Evolutionary conservation across 2,797 vertebrate species (phyloP).

Genomic region (Phrynocephalus vlangalii): DNA sequence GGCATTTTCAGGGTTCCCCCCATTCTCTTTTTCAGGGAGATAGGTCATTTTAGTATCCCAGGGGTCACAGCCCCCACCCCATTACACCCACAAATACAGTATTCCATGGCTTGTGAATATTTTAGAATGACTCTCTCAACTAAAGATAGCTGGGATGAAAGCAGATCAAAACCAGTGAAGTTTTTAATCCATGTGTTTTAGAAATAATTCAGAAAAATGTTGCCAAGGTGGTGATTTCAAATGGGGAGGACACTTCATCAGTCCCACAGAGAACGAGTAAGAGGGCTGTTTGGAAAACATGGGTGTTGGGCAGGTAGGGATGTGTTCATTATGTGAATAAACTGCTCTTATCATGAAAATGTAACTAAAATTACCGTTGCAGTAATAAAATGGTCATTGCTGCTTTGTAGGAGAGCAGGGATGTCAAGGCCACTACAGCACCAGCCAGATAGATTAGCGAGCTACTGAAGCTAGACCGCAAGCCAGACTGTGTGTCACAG

Average conservation of each 20-base stretch:
- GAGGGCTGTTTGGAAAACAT: constrained; percentile 21
- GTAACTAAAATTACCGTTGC: constrained; percentile 9
- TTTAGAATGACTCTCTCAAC: constrained; percentile 12
- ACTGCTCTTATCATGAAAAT: neutral
- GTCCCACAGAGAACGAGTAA: constrained; percentile 20
- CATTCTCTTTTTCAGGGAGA: no score
- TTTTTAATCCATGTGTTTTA: constrained; percentile 31
- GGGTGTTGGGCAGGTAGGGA: neutral
- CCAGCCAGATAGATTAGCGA: neutral
- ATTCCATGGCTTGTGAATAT: neutral
- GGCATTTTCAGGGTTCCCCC: no score
- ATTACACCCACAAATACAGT: neutral
- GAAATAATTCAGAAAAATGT: constrained; percentile 21
- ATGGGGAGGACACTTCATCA: neutral
- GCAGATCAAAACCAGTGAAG: neutral
- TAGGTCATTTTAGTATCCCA: no score
- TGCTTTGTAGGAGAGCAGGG: neutral
- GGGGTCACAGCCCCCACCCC: neutral
- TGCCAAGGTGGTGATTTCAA: neutral
- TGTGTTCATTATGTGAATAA: constrained; percentile 12
- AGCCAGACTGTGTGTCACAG: no score
- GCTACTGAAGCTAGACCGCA: neutral
- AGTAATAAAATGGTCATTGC: neutral
- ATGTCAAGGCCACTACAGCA: neutral
- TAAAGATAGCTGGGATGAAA: constrained; percentile 11